Conservation (phyloP, 2,797 vertebrate genomes). For the Oreonectes daqikongensis region DNA sequence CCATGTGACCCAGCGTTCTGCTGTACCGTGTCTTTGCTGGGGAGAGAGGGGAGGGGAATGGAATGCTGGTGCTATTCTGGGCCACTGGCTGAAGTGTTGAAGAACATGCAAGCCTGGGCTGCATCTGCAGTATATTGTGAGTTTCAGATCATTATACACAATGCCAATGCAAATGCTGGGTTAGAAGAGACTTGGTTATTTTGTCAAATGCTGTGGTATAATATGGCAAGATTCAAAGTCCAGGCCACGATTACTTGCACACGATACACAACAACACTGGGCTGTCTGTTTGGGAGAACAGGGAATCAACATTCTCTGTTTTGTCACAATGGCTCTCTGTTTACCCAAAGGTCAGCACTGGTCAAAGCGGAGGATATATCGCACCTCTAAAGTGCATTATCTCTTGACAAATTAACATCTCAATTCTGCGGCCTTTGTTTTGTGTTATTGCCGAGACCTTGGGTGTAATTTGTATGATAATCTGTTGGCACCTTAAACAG, state of each 20-base stretch:
- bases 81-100: conserved; percentile 57
- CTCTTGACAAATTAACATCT: conserved; percentile 55
- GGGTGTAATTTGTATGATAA: conserved; percentile 66
- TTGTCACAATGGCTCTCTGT: conserved; percentile 52
- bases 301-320: conserved; percentile 55
- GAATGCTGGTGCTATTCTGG: conserved; percentile 78
- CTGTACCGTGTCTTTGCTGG: conserved; percentile 61
- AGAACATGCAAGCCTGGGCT: conserved; percentile 29
- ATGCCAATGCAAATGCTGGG: background rate
- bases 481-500: conserved; percentile 50
- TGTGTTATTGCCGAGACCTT: conserved; percentile 40
- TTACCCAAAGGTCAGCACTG: conserved; percentile 52
- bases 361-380: conserved; percentile 47
- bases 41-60: conserved; percentile 65
- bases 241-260: conserved; percentile 9
- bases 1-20: conserved; percentile 72
- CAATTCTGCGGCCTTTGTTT: conserved; percentile 47
- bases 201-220: background rate
- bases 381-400: conserved; percentile 53
- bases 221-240: conserved; percentile 1
- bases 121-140: conserved; percentile 32
- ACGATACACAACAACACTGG: conserved; percentile 20
- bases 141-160: conserved; percentile 19
- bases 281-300: conserved; percentile 44
- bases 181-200: background rate